Base-by-base conservation (phyloP, 2,888 invertebrate genomes). In the Mythimna loreyi region DNA sequence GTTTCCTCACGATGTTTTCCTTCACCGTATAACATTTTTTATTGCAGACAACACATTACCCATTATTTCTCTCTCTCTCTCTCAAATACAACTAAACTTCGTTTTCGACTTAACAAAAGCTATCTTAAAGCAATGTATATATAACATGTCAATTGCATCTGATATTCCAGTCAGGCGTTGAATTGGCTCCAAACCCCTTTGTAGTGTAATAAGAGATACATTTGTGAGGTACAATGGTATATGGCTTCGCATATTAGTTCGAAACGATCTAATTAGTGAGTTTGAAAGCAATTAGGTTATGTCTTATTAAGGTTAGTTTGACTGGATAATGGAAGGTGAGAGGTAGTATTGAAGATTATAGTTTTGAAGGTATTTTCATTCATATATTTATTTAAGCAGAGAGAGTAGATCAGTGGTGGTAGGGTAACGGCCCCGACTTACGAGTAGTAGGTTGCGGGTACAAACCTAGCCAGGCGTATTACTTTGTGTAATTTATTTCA, bases 141-240 rank as follows among this genome's bases (percentile, higher is more conserved):
- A 57, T n/a, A n/a, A n/a, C 23, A 59, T 36, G 36, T 50, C 33
- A 56, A 67, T 30, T 59, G 45, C 59, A 73, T 58, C 8, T 8
- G 9, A 52, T 45, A 60, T 60, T 67, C 45, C 25, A 1, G 50
- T 30, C 55, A 49, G 13, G 19, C 9, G 25, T 55, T 63, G 19
- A 53, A 40, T 63, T 56, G 25, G 25, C 13, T 33, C 23, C 21
- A 67, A n/a, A n/a, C 36, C 28, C 55, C 68, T 50, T 56, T 74
- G 75, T 74, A 21, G 30, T 53, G 9, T 19, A 55, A 59, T 68
- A 59, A 53, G 47, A 30, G 68, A 56, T 45, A 60, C 43, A 67
- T 47, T 56, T 67, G 49, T 13, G 8, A 52, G 6, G 30, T 30
- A 50, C 40, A 16, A 47, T 58, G 11, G 3, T n/a, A 53, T n/a